phyloP scores from a whole-genome alignment of 2,888 invertebrate species.

The Scaptomyza caliginosa region DNA sequence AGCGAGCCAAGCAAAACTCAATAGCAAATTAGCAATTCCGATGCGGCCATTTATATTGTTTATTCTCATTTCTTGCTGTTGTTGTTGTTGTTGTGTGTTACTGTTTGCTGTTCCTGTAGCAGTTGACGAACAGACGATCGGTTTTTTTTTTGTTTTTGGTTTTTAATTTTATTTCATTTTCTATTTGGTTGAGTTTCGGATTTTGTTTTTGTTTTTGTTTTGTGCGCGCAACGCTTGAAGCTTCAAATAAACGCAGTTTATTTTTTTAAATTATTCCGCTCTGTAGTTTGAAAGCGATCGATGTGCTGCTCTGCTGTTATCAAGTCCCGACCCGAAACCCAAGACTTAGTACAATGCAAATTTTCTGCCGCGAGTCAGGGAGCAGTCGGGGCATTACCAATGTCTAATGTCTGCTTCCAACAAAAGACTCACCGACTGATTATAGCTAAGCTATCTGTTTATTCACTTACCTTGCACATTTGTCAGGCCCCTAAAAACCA shows the following conservation, averaged over 20 bases:
- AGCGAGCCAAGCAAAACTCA: conserved; percentile 59
- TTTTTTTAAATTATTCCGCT: conserved; percentile 56
- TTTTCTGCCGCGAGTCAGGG: conserved; percentile 42
- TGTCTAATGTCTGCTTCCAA: conserved; percentile 69
- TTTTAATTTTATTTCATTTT: conserved; percentile 72
- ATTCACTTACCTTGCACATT: conserved; percentile 57
- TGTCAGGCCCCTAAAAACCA: conserved; percentile 33
- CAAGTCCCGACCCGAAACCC: conserved; percentile 59
- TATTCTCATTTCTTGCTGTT: conserved; percentile 62
- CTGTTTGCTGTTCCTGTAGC: conserved; percentile 37
- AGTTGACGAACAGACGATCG: conserved; percentile 75
- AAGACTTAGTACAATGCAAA: conserved; percentile 52
- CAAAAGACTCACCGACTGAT: conserved; percentile 6
- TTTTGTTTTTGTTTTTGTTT: conserved; percentile 8
- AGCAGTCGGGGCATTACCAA: conserved; percentile 52
- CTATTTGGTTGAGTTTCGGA: conserved; percentile 52
- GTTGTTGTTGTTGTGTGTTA: conserved; percentile 24
- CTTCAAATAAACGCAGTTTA: conserved; percentile 53
- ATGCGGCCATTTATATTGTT: conserved; percentile 79
- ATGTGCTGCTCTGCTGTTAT: conserved; percentile 45
- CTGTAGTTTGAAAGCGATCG: conserved; percentile 60
- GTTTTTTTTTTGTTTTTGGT: conserved; percentile 41
- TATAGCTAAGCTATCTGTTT: conserved; percentile 7
- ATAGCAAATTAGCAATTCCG: conserved; percentile 79
- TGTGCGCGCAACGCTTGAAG: conserved; percentile 47